These are phyloP conservation scores for Columbina picui DNA, from an alignment of 2,113 vertebrate genomes.

Conservation along the genomic window DNA sequence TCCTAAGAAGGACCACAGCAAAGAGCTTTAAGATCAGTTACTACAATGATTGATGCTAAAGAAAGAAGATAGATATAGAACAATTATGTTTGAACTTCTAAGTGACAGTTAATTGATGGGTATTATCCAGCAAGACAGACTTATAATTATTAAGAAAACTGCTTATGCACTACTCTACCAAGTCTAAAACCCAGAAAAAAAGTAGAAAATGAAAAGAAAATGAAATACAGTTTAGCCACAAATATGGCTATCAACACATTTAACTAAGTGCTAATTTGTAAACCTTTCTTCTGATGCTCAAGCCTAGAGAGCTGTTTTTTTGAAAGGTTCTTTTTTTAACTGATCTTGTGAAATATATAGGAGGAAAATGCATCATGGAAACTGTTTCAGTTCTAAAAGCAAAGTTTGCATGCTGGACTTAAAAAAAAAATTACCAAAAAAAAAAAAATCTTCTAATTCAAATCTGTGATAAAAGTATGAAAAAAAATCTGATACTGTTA, in stretches of 20 bases:
- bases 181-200: not conserved
- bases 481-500: not conserved
- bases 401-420: not conserved
- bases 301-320: not conserved
- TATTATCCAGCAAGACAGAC: not conserved
- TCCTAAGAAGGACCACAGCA: not conserved
- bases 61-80: not conserved
- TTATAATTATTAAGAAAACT: not conserved
- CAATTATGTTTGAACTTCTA: slow-evolving; percentile 2
- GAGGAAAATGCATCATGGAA: not conserved
- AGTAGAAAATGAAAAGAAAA: not conserved
- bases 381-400: not conserved
- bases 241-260: not conserved
- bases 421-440: not conserved
- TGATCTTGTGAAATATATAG: not conserved
- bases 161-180: not conserved
- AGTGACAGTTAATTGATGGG: not conserved
- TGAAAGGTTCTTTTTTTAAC: not conserved
- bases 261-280: not conserved
- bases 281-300: not conserved
- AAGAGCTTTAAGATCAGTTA: not conserved
- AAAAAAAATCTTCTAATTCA: not conserved
- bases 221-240: not conserved
- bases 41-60: not conserved
- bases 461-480: not conserved